These are phyloP conservation scores for cattle (Bos taurus) DNA, from an alignment of 2,113 vertebrate genomes.

Conservation along the genomic window DNA sequence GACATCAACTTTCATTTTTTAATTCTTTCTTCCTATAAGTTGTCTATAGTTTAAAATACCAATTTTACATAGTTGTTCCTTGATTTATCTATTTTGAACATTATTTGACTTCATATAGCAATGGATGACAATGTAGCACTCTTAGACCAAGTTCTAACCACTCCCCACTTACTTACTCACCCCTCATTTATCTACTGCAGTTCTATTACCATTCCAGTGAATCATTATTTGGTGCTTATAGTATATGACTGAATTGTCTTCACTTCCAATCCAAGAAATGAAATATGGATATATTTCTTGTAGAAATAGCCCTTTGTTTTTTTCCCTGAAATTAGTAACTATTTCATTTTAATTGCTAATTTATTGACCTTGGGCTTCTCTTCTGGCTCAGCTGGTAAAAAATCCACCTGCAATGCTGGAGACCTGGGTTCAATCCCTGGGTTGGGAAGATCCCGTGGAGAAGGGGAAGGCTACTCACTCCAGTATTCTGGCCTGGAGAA, in stretches of 20 bases:
- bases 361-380: background rate
- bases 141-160: background rate
- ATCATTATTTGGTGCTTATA: background rate
- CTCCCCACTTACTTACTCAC: accelerated
- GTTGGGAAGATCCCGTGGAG: too few species aligned
- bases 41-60: background rate
- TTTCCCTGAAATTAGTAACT: constrained; percentile 32
- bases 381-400: too few species aligned
- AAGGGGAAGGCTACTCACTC: too few species aligned
- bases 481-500: too few species aligned
- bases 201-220: background rate
- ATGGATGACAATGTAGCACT: background rate
- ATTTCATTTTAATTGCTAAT: constrained; percentile 8
- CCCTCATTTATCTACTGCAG: background rate
- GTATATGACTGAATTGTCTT: background rate
- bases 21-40: background rate
- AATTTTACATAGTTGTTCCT: background rate
- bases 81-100: background rate
- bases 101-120: background rate
- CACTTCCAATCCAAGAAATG: background rate
- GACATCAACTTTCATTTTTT: background rate
- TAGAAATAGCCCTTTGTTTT: background rate
- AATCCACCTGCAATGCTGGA: too few species aligned
- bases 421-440: too few species aligned
- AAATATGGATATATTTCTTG: background rate